phyloP scores from a whole-genome alignment of 1,140 invertebrate genomes.

The Aradophagus sp. region DNA sequence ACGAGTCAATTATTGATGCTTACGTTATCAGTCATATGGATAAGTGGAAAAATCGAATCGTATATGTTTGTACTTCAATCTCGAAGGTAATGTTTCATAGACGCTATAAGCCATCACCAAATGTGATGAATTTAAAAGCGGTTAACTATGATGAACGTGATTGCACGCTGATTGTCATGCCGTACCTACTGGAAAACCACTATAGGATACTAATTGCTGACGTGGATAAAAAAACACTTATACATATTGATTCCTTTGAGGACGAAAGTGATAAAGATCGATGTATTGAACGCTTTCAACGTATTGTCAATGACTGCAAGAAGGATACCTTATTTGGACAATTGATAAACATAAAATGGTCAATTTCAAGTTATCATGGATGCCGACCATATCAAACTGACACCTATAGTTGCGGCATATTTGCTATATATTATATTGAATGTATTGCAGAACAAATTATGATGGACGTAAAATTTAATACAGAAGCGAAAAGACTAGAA shows the following conservation, averaged over 20 bases:
- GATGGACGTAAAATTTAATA: too few species aligned
- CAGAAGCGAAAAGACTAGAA: too few species aligned
- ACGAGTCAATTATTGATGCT: constrained; percentile 2
- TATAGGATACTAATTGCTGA: constrained; percentile 3
- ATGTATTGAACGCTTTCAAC: background rate
- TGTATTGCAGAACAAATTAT: too few species aligned
- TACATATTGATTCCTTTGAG: constrained; percentile 8
- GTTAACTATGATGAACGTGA: background rate
- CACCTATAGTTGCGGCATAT: too few species aligned
- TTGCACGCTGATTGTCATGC: constrained; percentile 3
- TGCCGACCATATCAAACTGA: too few species aligned
- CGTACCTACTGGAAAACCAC: constrained; percentile 1
- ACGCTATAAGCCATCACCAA: background rate
- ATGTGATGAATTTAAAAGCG: background rate
- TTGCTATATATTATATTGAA: too few species aligned
- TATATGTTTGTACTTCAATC: background rate
- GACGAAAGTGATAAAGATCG: background rate
- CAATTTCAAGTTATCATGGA: too few species aligned
- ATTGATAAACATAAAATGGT: background rate
- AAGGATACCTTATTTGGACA: constrained; percentile 9
- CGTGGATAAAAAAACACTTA: background rate
- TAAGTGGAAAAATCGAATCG: background rate
- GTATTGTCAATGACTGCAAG: background rate
- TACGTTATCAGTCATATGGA: background rate
- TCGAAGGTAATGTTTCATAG: background rate